Evolutionary conservation across 2,888 invertebrate species (phyloP), one percentile per base, ranked within the genome.

Genomic region (Uloborus plumipes): DNA sequence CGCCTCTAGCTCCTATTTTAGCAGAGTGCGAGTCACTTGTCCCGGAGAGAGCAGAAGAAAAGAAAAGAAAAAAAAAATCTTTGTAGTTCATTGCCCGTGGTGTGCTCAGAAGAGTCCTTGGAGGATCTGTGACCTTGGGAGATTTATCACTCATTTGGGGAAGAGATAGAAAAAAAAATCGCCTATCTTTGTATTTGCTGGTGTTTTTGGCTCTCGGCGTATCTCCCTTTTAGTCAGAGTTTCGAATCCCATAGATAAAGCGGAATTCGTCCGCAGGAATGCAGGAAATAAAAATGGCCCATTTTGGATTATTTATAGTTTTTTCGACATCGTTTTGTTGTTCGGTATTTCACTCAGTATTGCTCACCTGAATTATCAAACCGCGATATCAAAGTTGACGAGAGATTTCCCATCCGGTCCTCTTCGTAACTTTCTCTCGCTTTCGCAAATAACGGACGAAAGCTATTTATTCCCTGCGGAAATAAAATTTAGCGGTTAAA

Each of bases 101-200:
- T 49, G 22, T 18, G 64, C 15, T n/a, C 47, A 18, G 39, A 39
- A 53, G 74, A 66, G 74, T 65, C 74, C 74, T 74, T 74, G 77
- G 62, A 31, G 50, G 26, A 47, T n/a, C 65, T 47, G 71, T 78
- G 77, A 78, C 77, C 77, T 78, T 78, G 77, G 50, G 71, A 78
- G 65, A 78, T 78, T 50, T 64, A 71, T 71, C 65, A 31, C 61
- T 18, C 20, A 20, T 14, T 26, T 13, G 13, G 13, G 31, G 18
- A 39, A 39, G 31, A n/a, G 31, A 31, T 2, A 20, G 18, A 14
- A 59, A 31, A 59, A 20, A 59, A 64, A 64, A 64, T 47, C 47
- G 13, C 47, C 64, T n/a, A 64, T 64, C 64, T 64, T n/a, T 18
- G 49, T 39, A 64, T 64, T 64, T 15, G 64, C 49, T 62, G 31